Conservation (phyloP, 2,113 vertebrate species). For the Neopipo cinnamomea region DNA sequence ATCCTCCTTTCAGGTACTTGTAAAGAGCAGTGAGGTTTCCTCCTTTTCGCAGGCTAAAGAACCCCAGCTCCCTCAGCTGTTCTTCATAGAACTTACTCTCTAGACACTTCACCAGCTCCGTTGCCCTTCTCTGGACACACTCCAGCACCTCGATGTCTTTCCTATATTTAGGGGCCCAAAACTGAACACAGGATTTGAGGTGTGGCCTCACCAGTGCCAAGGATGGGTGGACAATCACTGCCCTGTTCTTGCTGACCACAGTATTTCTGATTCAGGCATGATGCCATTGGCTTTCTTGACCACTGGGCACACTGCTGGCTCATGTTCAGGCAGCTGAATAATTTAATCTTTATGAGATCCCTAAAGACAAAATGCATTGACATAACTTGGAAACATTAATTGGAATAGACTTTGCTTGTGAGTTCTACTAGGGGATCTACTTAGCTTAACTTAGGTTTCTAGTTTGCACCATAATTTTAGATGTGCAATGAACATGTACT, state of each 20-base stretch:
- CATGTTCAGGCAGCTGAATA: background rate
- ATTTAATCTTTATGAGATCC: background rate
- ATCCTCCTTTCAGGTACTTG: background rate
- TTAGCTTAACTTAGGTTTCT: background rate
- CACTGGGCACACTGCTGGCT: background rate
- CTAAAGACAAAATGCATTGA: background rate
- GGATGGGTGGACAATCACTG: accelerated
- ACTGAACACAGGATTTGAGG: accelerated
- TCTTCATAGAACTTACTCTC: background rate
- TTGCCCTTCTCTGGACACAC: background rate
- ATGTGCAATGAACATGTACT: background rate
- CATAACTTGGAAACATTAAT: background rate
- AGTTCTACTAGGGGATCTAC: background rate
- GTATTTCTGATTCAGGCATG: accelerated
- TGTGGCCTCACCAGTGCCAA: accelerated
- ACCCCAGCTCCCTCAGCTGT: background rate
- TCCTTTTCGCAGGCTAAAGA: background rate
- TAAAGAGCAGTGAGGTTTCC: background rate
- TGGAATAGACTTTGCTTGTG: background rate
- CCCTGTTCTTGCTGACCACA: background rate
- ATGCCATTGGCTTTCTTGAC: background rate
- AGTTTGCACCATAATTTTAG: background rate
- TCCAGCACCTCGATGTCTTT: background rate
- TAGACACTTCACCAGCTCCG: background rate
- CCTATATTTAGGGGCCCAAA: background rate